Conservation (phyloP, 2,797 vertebrate species). For the Saxicola maurus region DNA sequence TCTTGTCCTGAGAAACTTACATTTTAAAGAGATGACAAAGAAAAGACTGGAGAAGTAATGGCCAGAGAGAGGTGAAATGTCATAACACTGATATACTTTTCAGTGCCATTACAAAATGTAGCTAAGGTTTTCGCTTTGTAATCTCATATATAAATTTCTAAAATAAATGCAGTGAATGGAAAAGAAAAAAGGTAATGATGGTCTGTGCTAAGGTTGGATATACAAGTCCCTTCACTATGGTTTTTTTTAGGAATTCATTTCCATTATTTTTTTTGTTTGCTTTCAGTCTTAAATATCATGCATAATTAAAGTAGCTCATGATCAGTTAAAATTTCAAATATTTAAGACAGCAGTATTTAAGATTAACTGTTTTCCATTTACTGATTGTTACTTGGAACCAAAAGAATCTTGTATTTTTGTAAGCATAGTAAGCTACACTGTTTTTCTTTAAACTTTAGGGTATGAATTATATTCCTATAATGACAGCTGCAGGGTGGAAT, state of each 20-base stretch:
- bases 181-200: not conserved
- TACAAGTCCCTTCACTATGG: not conserved
- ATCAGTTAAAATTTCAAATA: conserved; percentile 21
- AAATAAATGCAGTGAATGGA: not conserved
- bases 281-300: not conserved
- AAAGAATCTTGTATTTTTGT: conserved; percentile 53
- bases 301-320: conserved; percentile 1
- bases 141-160: not conserved
- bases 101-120: not conserved
- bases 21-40: not conserved
- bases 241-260: not conserved
- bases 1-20: not conserved
- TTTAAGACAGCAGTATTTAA: conserved; percentile 10
- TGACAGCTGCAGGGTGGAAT: conserved; percentile 72
- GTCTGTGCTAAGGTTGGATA: not conserved
- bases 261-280: not conserved
- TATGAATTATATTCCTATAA: conserved; percentile 71
- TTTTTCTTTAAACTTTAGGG: conserved; percentile 62
- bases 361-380: conserved; percentile 40
- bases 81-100: not conserved
- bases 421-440: conserved; percentile 55
- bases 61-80: not conserved
- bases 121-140: not conserved
- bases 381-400: conserved; percentile 45
- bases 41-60: not conserved